These are phyloP conservation scores for Aurelia sp. DNA, from an alignment of 30 jellyfish, hydroid and myxozoan genomes.

Conservation along the genomic window DNA sequence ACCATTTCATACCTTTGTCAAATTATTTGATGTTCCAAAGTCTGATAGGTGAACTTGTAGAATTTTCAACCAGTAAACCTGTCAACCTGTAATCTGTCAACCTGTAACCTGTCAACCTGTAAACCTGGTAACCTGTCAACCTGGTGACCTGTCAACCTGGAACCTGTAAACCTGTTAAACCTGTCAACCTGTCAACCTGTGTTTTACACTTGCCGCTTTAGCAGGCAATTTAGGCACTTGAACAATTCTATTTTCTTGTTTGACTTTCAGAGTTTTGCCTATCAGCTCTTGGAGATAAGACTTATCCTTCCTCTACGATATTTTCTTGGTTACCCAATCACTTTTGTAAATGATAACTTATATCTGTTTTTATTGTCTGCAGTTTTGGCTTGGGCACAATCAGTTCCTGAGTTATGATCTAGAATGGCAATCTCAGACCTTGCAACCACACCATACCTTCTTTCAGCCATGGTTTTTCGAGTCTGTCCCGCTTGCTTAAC, in stretches of 20 bases:
- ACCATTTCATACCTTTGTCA: too few relatives aligned
- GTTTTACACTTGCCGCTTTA: too few relatives aligned
- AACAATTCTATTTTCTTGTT: background rate
- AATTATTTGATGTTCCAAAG: too few relatives aligned
- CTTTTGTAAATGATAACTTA: constrained; percentile 43
- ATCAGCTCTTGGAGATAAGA: constrained; percentile 13
- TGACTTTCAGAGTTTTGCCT: constrained; percentile 9
- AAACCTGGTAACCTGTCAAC: too few relatives aligned
- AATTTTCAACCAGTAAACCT: too few relatives aligned
- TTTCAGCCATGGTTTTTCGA: constrained; percentile 18
- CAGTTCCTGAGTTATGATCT: constrained; percentile 41
- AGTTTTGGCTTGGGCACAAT: constrained; percentile 39
- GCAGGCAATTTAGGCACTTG: constrained; percentile 1
- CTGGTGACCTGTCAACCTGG: too few relatives aligned
- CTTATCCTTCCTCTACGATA: constrained; percentile 6
- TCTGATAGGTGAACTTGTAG: too few relatives aligned
- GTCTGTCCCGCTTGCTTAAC: constrained; percentile 17
- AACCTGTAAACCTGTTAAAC: too few relatives aligned
- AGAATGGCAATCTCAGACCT: constrained; percentile 53
- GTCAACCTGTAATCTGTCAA: too few relatives aligned
- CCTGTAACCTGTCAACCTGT: too few relatives aligned
- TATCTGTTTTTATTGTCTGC: constrained; percentile 16
- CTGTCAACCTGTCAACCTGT: too few relatives aligned
- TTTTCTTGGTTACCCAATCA: constrained; percentile 17
- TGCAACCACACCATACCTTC: constrained; percentile 47